Conservation (phyloP, 2,113 vertebrate species). For the Synodontis membranacea region DNA sequence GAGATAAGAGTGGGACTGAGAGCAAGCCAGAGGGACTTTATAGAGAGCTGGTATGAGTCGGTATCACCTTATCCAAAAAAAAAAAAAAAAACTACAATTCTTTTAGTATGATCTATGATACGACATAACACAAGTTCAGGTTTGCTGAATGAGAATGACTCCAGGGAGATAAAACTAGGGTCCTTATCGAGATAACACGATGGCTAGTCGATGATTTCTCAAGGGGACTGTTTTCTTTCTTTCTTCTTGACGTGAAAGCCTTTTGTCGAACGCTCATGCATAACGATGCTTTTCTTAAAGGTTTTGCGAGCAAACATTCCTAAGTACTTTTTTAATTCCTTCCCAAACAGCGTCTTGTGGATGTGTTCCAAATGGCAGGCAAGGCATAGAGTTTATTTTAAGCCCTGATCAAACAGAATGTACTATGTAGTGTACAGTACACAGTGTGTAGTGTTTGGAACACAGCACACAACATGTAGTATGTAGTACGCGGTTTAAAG, state of each 20-base stretch:
- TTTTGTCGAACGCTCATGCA: background rate
- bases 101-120: background rate
- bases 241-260: background rate
- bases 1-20: slow-evolving; percentile 74
- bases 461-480: background rate
- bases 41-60: slow-evolving; percentile 86
- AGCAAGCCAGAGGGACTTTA: slow-evolving; percentile 88
- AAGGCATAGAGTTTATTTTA: background rate
- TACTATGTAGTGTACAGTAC: background rate
- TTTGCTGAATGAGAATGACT: too few species aligned
- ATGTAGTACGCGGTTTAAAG: too few species aligned
- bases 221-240: background rate
- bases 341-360: background rate
- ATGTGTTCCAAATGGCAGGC: background rate
- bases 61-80: too few species aligned
- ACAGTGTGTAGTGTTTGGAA: background rate
- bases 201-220: background rate
- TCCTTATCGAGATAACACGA: background rate
- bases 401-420: background rate
- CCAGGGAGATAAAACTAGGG: background rate
- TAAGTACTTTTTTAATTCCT: background rate
- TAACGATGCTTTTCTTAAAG: background rate
- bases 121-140: background rate
- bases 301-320: background rate
- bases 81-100: background rate